Conservation (phyloP, 2,888 invertebrate species). For the Melanostoma mellinum region DNA sequence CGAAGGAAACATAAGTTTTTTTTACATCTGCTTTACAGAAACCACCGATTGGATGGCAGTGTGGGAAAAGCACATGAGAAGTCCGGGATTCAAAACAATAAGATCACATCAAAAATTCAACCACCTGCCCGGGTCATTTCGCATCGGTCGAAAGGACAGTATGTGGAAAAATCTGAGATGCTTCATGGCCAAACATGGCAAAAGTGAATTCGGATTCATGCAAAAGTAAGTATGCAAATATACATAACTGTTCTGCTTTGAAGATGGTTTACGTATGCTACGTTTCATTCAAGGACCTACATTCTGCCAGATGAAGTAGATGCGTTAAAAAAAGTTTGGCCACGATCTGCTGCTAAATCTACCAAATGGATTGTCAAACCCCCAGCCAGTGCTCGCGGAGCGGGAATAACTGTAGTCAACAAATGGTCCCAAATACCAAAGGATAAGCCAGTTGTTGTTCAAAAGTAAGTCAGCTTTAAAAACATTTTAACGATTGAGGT, state of each 20-base stretch:
- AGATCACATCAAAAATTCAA: constrained; percentile 97
- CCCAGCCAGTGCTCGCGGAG: constrained; percentile 97
- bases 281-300: constrained; percentile 86
- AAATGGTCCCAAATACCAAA: constrained; percentile 97
- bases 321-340: constrained; percentile 92
- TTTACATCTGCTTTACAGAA: constrained; percentile 82
- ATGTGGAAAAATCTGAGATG: constrained; percentile 92
- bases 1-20: background rate
- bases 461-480: constrained; percentile 83
- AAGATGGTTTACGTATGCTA: background rate
- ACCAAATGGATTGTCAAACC: constrained; percentile 98
- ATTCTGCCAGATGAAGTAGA: constrained; percentile 94
- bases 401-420: constrained; percentile 96
- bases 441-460: constrained; percentile 94
- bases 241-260: background rate
- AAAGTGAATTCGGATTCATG: constrained; percentile 92
- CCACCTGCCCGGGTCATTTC: constrained; percentile 99
- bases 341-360: constrained; percentile 88
- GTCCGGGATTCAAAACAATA: constrained; percentile 91
- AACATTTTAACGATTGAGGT: background rate
- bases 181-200: constrained; percentile 83
- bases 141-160: constrained; percentile 97
- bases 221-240: constrained; percentile 83
- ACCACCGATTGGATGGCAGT: constrained; percentile 96
- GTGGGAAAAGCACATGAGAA: constrained; percentile 99